Evolutionary conservation across 2,888 invertebrate species (phyloP).

Genomic region (Lydus trimaculatus): DNA sequence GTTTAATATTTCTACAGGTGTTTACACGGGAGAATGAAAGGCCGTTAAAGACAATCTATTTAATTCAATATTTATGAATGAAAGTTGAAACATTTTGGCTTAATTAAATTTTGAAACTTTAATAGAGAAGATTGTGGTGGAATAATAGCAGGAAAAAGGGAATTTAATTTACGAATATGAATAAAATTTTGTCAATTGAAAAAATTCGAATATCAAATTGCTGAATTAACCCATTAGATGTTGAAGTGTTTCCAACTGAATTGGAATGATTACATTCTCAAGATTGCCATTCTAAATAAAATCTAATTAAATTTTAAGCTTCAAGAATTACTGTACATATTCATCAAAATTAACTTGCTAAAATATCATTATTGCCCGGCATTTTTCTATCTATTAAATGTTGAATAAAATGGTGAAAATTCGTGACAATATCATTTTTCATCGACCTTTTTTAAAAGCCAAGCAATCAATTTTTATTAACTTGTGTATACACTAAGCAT

Average conservation of each 20-base stretch:
- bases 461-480: constrained; percentile 39
- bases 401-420: constrained; percentile 23
- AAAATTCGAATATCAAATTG: background rate
- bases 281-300: background rate
- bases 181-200: background rate
- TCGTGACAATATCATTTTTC: constrained; percentile 23
- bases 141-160: background rate
- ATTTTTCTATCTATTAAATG: background rate
- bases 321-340: background rate
- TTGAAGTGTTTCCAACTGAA: background rate
- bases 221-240: background rate
- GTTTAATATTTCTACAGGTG: background rate
- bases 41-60: too few relatives aligned
- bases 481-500: too few relatives aligned
- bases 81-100: background rate
- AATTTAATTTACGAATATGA: background rate
- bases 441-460: constrained; percentile 7
- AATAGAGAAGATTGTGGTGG: background rate
- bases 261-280: background rate
- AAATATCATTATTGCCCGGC: background rate
- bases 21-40: too few relatives aligned
- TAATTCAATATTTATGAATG: background rate
- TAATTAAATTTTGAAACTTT: background rate
- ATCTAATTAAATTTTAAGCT: background rate
- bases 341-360: constrained; percentile 2